These are phyloP conservation scores for Pasiphila rectangulata DNA, from an alignment of 2,888 invertebrate species.

Conservation along the genomic window DNA sequence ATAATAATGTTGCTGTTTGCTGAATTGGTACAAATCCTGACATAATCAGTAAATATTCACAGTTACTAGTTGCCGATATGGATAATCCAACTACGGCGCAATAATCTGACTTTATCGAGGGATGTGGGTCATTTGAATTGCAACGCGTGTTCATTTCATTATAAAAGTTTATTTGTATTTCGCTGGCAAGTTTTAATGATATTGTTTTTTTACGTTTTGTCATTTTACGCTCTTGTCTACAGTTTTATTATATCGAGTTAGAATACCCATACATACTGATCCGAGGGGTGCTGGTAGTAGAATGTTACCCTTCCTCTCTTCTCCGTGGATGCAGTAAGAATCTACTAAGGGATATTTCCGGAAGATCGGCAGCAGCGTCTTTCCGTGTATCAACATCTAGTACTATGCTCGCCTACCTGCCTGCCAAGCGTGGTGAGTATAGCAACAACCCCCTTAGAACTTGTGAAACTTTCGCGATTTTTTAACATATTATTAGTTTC, in stretches of 20 bases:
- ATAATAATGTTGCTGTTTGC: conserved; percentile 4
- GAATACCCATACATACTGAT: no score
- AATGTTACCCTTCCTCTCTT: no score
- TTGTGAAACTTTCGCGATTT: no score
- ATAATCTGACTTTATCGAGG: conserved; percentile 58
- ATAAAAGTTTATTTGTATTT: conserved; percentile 25
- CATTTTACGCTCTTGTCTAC: not conserved
- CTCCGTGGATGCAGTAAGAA: no score
- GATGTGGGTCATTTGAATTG: conserved; percentile 31
- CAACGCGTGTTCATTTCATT: conserved; percentile 31
- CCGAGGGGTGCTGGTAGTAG: no score
- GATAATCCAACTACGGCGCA: conserved; percentile 49
- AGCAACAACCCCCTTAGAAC: no score
- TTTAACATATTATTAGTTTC: no score
- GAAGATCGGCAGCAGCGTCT: no score
- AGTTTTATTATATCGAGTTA: not conserved
- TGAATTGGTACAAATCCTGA: conserved; percentile 11
- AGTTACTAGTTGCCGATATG: conserved; percentile 43
- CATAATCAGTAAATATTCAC: conserved; percentile 15
- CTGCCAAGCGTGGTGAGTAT: no score
- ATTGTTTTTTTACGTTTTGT: conserved; percentile 14
- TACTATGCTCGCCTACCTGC: no score
- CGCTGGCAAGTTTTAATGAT: conserved; percentile 18
- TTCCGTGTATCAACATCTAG: no score
- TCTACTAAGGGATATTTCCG: no score